Evolutionary conservation across 2,113 vertebrate species (phyloP).

Genomic region (Proterorhinus semilunaris): DNA sequence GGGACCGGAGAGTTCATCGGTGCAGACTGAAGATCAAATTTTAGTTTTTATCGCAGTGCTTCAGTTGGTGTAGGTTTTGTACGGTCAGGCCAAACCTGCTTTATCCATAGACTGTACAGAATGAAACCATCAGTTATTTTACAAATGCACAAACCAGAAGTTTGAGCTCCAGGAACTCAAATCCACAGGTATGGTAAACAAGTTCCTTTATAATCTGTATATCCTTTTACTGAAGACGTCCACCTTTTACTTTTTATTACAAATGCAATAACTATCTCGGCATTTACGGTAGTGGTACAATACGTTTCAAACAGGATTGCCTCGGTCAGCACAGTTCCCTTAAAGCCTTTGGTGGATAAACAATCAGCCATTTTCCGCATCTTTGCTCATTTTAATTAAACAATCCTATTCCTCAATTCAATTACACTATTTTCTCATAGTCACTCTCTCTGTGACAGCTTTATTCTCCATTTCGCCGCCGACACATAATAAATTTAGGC

Average conservation of each 20-base stretch:
- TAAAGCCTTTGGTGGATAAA: slow-evolving; percentile 5
- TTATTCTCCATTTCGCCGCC: slow-evolving; percentile 47
- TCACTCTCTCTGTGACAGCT: slow-evolving; percentile 53
- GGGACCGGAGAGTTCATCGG: too few species aligned
- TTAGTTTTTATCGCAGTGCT: too few species aligned
- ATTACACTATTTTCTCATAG: slow-evolving; percentile 41
- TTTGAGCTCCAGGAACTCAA: too few species aligned
- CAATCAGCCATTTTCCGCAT: slow-evolving; percentile 1
- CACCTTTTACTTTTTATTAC: neutral
- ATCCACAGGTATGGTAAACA: too few species aligned
- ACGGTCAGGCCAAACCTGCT: too few species aligned
- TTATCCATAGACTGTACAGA: too few species aligned
- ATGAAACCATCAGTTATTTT: too few species aligned
- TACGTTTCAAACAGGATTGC: slow-evolving; percentile 21
- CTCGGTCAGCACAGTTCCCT: slow-evolving; percentile 11
- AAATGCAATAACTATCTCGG: neutral
- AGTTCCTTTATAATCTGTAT: too few species aligned
- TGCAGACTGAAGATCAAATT: too few species aligned
- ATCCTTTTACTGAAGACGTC: too few species aligned
- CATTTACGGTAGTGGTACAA: neutral
- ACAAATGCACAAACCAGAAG: too few species aligned
- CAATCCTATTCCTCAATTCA: slow-evolving; percentile 42
- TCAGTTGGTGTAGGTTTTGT: too few species aligned
- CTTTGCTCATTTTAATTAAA: slow-evolving; percentile 49
- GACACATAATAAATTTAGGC: slow-evolving; percentile 59